phyloP scores from a whole-genome alignment of 2,888 invertebrate species.

The Strigamia maritima region DNA sequence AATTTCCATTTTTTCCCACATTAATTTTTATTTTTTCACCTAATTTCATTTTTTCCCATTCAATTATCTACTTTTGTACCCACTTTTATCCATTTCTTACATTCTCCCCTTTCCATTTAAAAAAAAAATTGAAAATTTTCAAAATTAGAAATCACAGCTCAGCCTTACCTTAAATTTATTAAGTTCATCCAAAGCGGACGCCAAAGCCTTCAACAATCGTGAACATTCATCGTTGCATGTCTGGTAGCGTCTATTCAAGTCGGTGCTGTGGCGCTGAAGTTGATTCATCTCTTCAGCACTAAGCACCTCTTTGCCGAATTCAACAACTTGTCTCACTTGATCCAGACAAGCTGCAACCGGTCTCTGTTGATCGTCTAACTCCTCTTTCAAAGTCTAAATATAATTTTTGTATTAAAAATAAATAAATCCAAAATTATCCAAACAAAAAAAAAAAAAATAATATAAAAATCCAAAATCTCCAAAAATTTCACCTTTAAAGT shows the following conservation, averaged over 20 bases:
- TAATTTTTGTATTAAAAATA: slow-evolving; percentile 33
- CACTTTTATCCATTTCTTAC: too few relatives aligned
- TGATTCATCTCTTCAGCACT: slow-evolving; percentile 86
- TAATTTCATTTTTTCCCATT: too few relatives aligned
- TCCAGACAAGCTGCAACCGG: slow-evolving; percentile 81
- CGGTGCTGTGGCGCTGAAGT: slow-evolving; percentile 80
- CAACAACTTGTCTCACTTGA: slow-evolving; percentile 82
- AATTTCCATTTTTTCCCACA: too few relatives aligned
- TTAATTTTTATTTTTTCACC: too few relatives aligned
- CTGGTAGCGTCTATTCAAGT: slow-evolving; percentile 77
- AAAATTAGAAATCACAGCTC: neutral
- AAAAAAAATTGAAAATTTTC: too few relatives aligned
- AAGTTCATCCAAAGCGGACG: slow-evolving; percentile 81
- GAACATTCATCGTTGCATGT: slow-evolving; percentile 76
- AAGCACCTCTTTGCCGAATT: slow-evolving; percentile 85
- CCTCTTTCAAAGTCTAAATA: slow-evolving; percentile 77
- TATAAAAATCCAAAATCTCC: neutral
- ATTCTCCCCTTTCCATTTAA: neutral
- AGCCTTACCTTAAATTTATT: slow-evolving; percentile 65
- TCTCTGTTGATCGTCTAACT: slow-evolving; percentile 78
- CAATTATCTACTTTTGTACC: too few relatives aligned
- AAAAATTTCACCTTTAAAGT: slow-evolving; percentile 78
- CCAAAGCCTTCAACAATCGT: slow-evolving; percentile 69
- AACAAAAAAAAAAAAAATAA: slow-evolving; percentile 37
- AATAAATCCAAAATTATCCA: neutral